These are phyloP conservation scores for Aepyceros melampus DNA, from an alignment of 2,113 vertebrate genomes.

Conservation along the genomic window DNA sequence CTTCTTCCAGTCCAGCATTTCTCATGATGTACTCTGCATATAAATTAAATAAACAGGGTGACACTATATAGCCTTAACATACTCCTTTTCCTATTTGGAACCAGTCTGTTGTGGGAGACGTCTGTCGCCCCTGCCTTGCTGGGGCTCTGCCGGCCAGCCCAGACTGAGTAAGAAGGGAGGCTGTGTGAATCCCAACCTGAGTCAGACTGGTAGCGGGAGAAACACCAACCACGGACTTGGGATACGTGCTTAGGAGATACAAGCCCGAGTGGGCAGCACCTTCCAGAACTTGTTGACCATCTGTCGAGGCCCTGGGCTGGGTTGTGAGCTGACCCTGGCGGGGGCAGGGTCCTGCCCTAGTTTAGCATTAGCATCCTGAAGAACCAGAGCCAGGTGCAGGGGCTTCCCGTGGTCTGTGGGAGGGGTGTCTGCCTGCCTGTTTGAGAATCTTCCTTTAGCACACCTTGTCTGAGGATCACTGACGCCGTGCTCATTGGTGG, in stretches of 20 bases:
- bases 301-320: not conserved
- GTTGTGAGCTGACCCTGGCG: fast-evolving
- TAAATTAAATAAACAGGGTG: no score
- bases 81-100: no score
- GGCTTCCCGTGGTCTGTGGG: not conserved
- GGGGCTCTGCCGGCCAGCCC: no score
- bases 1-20: no score
- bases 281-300: not conserved
- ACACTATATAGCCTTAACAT: no score
- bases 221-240: not conserved
- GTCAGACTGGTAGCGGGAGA: not conserved
- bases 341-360: no score
- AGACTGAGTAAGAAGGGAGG: not conserved
- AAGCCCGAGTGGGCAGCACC: not conserved
- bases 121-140: fast-evolving
- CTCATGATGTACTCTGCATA: no score
- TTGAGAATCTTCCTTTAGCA: no score
- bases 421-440: fast-evolving
- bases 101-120: no score
- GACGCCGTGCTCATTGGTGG: fast-evolving
- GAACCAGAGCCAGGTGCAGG: not conserved
- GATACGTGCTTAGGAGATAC: not conserved
- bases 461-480: not conserved
- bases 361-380: not conserved
- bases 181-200: not conserved